Base-by-base conservation (phyloP, 1,140 invertebrate species). In the Scaptomyza graminum region DNA sequence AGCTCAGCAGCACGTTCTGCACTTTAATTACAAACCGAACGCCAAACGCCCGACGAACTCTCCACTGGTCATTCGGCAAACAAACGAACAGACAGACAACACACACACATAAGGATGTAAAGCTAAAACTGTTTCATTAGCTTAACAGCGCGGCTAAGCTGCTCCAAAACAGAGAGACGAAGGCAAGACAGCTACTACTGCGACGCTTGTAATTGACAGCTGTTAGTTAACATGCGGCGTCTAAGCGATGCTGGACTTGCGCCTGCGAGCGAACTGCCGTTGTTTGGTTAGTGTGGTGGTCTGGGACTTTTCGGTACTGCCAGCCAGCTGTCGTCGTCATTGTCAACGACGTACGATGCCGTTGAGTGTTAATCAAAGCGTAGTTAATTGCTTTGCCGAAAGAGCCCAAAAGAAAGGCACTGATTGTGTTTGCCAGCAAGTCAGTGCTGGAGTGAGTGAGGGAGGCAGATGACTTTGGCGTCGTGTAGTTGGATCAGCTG, bases 281-380 rank as follows among this genome's bases (percentile, higher is more conserved):
- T n/a, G 37, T 31, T 46, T 52, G 39, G n/a, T 5, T n/a, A n/a
- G 18, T 51, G 44, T 39, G 4, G 39, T 43, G 4, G 39, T 43
- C 15, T 37, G 28, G 49, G 37, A 13, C n/a, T 2, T 34, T 15
- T 16, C 41, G 15, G 3, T 31, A 28, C 16, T 44, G 31, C 31
- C 4, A 41, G 51, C 47, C 69, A 78, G 74, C 79, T 87, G 83
- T 88, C 83, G 79, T 88, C 79, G 79, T 73, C 66, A 69, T 83
- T 88, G 83, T 88, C 83, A 88, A 88, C 83, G 67, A 52, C 41
- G 8, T 22, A 50, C 50, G 60, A 54, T 43, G 61, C 13, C 55
- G 79, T 69, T 62, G 83, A 83, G 83, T 83, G 83, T 88, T 88
- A 88, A 88, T 88, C 83, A 88, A 88, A 88, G 83, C 79, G 83